These are phyloP conservation scores for Melinaea menophilus DNA, from an alignment of 2,888 invertebrate genomes.

Conservation along the genomic window DNA sequence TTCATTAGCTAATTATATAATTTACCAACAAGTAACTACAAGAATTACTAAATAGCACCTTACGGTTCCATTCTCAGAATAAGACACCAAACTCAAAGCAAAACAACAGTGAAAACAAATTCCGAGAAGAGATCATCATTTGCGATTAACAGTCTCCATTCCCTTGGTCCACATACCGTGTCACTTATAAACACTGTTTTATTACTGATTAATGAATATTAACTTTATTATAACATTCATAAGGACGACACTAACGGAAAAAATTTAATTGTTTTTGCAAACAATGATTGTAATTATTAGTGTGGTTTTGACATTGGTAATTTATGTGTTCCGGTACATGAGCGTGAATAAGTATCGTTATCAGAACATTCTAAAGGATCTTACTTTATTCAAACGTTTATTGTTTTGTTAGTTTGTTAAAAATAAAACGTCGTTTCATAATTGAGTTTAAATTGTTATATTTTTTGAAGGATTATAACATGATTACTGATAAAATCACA, in stretches of 20 bases:
- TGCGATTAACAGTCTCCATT: conserved; percentile 47
- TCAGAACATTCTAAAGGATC: conserved; percentile 53
- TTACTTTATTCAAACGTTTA: conserved; percentile 58
- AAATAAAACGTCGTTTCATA: not conserved
- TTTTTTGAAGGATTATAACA: too few species aligned
- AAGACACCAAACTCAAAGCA: conserved; percentile 29
- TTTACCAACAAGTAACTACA: not conserved
- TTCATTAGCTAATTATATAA: not conserved
- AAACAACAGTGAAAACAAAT: conserved; percentile 41
- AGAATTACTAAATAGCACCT: not conserved
- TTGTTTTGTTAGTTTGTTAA: conserved; percentile 44
- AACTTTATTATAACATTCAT: conserved; percentile 23
- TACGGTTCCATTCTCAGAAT: conserved; percentile 27
- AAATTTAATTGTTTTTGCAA: conserved; percentile 19
- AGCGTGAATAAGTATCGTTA: conserved; percentile 52
- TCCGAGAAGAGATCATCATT: conserved; percentile 48
- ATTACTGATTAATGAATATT: conserved; percentile 11
- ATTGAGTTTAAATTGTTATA: too few species aligned
- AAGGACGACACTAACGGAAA: conserved; percentile 22
- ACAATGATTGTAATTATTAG: conserved; percentile 55
- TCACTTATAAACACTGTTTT: conserved; percentile 24
- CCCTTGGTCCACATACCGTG: conserved; percentile 44
- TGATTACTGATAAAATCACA: too few species aligned
- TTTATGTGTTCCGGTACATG: conserved; percentile 54
- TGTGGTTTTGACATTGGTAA: conserved; percentile 56